Base-by-base conservation (phyloP, 64 coral and sea anemone genomes). In the Actinia tenebrosa region DNA sequence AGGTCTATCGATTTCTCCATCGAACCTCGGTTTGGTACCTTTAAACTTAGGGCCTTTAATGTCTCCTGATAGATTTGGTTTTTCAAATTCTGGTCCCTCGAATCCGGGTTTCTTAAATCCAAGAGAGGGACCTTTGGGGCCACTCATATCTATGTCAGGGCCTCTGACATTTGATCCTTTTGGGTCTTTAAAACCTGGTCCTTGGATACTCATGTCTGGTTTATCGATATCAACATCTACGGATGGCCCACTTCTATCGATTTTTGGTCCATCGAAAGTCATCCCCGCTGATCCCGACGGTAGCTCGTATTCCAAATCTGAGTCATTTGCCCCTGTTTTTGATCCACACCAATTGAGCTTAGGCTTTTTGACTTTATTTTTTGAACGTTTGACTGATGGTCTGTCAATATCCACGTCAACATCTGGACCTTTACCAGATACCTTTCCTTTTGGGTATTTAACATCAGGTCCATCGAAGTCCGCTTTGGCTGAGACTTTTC, bases 161-260 rank as follows among this genome's bases (percentile, higher is more conserved):
- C 59, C 19, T 45, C 15, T 16, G 7, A 46, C 18, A 14, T 30
- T 18, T 4, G 2, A 18, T 30, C 50, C 82, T 11, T 60, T 45
- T 10, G 83, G 55, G 14, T 56, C 83, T 61, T 85, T 85, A 4
- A 84, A 56, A 16, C 17, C 43, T 46, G 82, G 83, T 56, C 83
- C 83, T 85, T 85, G 1, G 44, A 85, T 26, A 37, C 60, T 85
- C 54, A 85, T 85, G 56, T 85, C 83, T 61, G 83, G 83, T 43
- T 16, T 23, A 64, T 85, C 56, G 10, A 85, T 15, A 64, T 85
- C 83, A 53, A 58, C 56, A 61, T 61, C 83, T 11, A 85, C 83
- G 10, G n/a, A 42, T 16, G 19, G 20, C 5, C 83, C 83, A 15
- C 69, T 75, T 75, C 26, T 75, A 61, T 85, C 43, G 53, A 85